These are phyloP conservation scores for Eilema caniola DNA, from an alignment of 2,888 invertebrate species.

Conservation along the genomic window DNA sequence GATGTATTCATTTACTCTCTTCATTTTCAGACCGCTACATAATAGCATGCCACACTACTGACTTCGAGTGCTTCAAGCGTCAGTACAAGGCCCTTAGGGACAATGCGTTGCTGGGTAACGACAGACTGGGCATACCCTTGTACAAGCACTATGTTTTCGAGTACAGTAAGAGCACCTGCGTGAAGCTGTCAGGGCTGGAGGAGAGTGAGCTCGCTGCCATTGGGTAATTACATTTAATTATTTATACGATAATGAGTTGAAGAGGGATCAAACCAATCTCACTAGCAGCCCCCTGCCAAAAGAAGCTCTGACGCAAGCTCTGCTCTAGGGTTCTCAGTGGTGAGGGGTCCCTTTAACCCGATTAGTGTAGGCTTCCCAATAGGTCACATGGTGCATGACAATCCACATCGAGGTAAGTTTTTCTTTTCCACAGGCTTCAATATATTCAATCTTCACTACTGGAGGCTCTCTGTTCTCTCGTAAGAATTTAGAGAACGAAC, in stretches of 20 bases:
- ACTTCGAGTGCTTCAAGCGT: slow-evolving; percentile 69
- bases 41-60: slow-evolving; percentile 67
- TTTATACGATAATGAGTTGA: neutral
- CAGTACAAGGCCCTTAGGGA: slow-evolving; percentile 65
- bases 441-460: too few species aligned
- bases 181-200: slow-evolving; percentile 62
- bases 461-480: too few species aligned
- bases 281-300: too few species aligned
- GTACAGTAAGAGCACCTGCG: slow-evolving; percentile 62
- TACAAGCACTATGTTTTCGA: slow-evolving; percentile 60
- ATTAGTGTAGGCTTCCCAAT: too few species aligned
- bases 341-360: too few species aligned
- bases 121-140: slow-evolving; percentile 46
- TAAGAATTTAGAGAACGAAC: too few species aligned
- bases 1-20: neutral
- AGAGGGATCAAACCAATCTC: too few species aligned
- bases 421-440: too few species aligned
- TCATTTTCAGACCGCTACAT: slow-evolving; percentile 63
- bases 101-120: slow-evolving; percentile 60
- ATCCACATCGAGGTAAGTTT: too few species aligned
- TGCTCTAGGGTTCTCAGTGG: too few species aligned
- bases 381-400: too few species aligned
- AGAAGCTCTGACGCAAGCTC: too few species aligned
- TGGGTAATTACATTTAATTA: slow-evolving; percentile 47
- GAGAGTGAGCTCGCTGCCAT: slow-evolving; percentile 62